Conservation (phyloP, 2,888 invertebrate species). For the Escarpia spicata region DNA sequence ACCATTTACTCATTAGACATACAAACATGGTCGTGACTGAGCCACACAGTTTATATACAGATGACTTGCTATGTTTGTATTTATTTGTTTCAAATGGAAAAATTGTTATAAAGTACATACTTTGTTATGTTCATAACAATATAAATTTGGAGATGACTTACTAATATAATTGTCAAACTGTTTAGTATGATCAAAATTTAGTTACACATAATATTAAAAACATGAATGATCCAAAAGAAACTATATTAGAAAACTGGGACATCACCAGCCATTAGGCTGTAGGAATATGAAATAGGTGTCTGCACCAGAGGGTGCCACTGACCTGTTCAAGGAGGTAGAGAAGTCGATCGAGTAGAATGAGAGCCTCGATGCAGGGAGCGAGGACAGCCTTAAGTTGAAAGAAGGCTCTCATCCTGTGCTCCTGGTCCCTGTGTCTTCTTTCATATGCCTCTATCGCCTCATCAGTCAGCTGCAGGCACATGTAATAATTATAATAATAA, state of each 20-base stretch:
- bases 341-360: slow-evolving; percentile 84
- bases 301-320: slow-evolving; percentile 29
- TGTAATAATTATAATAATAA: not conserved
- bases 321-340: slow-evolving; percentile 78
- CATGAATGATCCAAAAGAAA: not conserved
- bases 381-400: slow-evolving; percentile 80
- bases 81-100: too few species aligned
- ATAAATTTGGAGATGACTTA: too few species aligned
- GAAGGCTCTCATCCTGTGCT: slow-evolving; percentile 67
- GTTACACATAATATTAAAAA: too few species aligned
- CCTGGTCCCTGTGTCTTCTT: not conserved
- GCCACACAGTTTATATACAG: too few species aligned
- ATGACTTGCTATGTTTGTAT: too few species aligned
- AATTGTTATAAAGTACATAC: too few species aligned
- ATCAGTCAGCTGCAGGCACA: not conserved
- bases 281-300: slow-evolving; percentile 69
- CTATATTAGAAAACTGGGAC: not conserved
- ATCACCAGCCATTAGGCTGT: not conserved
- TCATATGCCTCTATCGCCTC: not conserved
- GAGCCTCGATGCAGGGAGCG: slow-evolving; percentile 82
- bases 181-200: not conserved
- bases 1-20: not conserved
- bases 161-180: not conserved
- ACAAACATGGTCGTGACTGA: not conserved
- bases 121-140: too few species aligned